A percentile compares a stretch with the other conserved stretches of the same genome.
These are phyloP conservation scores for Drosophila parthenogenetica DNA, from an alignment of 2,888 invertebrate species.

Conservation along the genomic window DNA sequence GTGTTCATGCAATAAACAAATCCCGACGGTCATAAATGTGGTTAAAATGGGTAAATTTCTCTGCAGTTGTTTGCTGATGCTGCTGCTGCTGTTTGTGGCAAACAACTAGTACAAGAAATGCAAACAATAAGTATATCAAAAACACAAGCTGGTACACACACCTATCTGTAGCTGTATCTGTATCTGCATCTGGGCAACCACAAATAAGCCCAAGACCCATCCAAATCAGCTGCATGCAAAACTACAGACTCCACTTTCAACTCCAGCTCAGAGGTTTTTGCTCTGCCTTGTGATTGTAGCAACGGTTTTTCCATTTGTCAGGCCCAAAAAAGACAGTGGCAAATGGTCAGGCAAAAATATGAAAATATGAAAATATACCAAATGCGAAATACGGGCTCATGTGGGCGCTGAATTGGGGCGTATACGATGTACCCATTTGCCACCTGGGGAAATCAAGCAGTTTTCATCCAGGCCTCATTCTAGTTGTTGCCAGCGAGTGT, in stretches of 20 bases:
- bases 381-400: conserved; percentile 60
- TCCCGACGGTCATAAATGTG: conserved; percentile 39
- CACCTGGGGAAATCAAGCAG: conserved; percentile 78
- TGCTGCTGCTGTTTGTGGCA: conserved; percentile 3
- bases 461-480: conserved; percentile 60
- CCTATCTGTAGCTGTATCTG: conserved; percentile 13
- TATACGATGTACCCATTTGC: conserved; percentile 52
- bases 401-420: conserved; percentile 29
- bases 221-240: conserved; percentile 59
- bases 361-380: conserved; percentile 59
- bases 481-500: neutral
- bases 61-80: neutral
- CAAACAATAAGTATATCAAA: conserved; percentile 20
- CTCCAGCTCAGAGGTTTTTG: neutral
- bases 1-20: conserved; percentile 52
- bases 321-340: conserved; percentile 51
- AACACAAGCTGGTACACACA: neutral
- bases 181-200: conserved; percentile 38
- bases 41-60: conserved; percentile 36
- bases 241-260: conserved; percentile 2
- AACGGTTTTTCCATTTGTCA: conserved; percentile 43
- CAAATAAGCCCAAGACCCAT: conserved; percentile 57
- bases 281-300: conserved; percentile 6
- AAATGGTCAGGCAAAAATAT: conserved; percentile 66
- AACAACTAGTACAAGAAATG: conserved; percentile 4